Base-by-base conservation (phyloP, 2,113 vertebrate genomes). In the Seriola dumerili region DNA sequence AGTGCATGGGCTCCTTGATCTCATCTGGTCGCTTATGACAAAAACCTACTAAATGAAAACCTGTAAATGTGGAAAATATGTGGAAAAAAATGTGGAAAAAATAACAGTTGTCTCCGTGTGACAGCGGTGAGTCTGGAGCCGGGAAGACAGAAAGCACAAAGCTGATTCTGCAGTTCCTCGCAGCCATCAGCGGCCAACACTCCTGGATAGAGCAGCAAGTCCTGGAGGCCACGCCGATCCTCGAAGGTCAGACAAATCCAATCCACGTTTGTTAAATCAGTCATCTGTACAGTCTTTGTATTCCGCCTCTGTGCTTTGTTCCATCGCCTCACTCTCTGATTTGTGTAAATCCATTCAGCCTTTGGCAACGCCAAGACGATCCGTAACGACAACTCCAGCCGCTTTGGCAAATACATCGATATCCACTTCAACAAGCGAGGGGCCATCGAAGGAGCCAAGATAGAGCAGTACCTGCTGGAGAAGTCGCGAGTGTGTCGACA, bases 171-270 rank as follows among this genome's bases (percentile, higher is more conserved):
- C 98, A 99, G 95, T 99, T 99, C 91, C 93, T 99, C 76, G 98
- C 98, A 0, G 97, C 98, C 21, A 97, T 99, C 93, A 99, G 98
- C 0, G 98, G 98, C 10, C 98, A 99, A 76, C 98, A 99, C 83
- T 99, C 98, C 0, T 99, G 98, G 98, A 99, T 99, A 0, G 98
- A 99, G 83, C 98, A 99, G 89, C 98, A 99, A 83, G 98, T 99
- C 29, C 93, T 99, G 91, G 98, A 99, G 92, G 98, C 98, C 81
- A 99, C 98, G 63, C 98, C 98, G 67, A 99, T 99, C 50, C 92
- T 99, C 3, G 98, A 99, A 96, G 98, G 98, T 98, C 81, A 95
- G 94, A 77, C 2, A 11, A 46, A 46, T 46, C 44, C 13, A 38
- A 38, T 38, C 38, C 38, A 38, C 44, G 13, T 48, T 46, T 46